Conservation (phyloP, 2,797 vertebrate species). For the Muraenolepis orangiensis region DNA sequence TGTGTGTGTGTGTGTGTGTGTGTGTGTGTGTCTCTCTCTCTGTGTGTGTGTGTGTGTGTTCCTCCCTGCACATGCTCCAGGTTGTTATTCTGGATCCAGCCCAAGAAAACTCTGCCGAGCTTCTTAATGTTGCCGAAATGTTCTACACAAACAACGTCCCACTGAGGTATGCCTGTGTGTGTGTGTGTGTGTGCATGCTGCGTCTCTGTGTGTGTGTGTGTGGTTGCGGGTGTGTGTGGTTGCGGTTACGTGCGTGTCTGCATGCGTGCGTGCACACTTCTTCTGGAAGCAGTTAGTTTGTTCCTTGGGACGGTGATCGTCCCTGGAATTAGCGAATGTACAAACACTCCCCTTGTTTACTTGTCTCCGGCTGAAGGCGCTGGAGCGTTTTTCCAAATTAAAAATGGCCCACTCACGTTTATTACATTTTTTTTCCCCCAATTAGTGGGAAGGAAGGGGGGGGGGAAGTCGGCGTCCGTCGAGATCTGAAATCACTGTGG, state of each 20-base stretch:
- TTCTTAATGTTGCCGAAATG: conserved; percentile 94
- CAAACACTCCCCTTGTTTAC: not conserved
- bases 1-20: no score
- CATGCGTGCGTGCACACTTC: no score
- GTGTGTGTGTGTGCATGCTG: not conserved
- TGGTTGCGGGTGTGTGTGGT: not conserved
- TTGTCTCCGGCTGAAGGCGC: no score
- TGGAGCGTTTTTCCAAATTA: not conserved
- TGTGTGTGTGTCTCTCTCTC: no score
- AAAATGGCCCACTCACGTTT: no score
- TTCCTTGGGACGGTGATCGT: not conserved
- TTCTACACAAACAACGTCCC: conserved; percentile 97
- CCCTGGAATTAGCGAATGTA: not conserved
- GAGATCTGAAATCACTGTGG: no score
- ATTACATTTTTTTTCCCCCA: no score
- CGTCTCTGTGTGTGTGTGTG: not conserved
- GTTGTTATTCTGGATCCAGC: conserved; percentile 90
- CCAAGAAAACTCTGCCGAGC: conserved; percentile 82
- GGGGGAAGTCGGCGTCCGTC: no score
- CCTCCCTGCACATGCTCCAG: conserved; percentile 69
- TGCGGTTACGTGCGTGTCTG: no score
- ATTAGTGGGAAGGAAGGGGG: no score
- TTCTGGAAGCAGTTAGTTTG: no score
- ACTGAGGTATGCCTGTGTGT: conserved; percentile 77
- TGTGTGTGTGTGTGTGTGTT: conserved; percentile 5